Evolutionary conservation across 1,140 invertebrate species (phyloP).

Genomic region (Eciton burchellii): DNA sequence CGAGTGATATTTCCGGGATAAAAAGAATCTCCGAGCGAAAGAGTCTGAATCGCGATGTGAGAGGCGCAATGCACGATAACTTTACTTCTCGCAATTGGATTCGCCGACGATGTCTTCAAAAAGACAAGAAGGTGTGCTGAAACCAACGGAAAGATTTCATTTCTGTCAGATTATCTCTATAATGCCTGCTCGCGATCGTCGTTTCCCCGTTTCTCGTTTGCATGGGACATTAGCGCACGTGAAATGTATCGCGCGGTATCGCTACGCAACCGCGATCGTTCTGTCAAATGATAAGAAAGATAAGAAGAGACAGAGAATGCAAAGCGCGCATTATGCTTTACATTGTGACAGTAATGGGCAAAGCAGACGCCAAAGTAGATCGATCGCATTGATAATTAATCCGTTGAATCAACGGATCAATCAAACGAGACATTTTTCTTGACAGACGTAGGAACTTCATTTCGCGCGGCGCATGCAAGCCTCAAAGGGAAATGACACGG

Average conservation of each 20-base stretch:
- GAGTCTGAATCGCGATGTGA: constrained; percentile 48
- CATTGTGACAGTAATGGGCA: no score
- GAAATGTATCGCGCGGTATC: no score
- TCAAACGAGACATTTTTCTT: not conserved
- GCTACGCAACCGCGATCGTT: no score
- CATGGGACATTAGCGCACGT: not conserved
- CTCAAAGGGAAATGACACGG: not conserved
- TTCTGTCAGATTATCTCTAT: not conserved
- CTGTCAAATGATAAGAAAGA: no score
- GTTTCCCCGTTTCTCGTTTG: not conserved
- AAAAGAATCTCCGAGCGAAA: constrained; percentile 62
- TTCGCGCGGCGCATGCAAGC: constrained; percentile 11
- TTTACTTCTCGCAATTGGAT: constrained; percentile 14
- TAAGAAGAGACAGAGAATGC: no score
- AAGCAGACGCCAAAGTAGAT: not conserved
- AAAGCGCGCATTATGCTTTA: no score
- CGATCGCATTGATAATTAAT: not conserved
- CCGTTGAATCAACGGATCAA: constrained; percentile 3
- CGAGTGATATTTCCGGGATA: constrained; percentile 58
- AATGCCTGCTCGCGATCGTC: not conserved
- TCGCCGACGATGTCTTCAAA: not conserved
- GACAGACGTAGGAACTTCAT: not conserved
- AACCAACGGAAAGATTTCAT: not conserved
- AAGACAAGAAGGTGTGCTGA: constrained; percentile 1
- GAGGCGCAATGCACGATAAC: constrained; percentile 25